These are phyloP conservation scores for Bombus turneri DNA, from an alignment of 1,140 invertebrate species.

Conservation along the genomic window DNA sequence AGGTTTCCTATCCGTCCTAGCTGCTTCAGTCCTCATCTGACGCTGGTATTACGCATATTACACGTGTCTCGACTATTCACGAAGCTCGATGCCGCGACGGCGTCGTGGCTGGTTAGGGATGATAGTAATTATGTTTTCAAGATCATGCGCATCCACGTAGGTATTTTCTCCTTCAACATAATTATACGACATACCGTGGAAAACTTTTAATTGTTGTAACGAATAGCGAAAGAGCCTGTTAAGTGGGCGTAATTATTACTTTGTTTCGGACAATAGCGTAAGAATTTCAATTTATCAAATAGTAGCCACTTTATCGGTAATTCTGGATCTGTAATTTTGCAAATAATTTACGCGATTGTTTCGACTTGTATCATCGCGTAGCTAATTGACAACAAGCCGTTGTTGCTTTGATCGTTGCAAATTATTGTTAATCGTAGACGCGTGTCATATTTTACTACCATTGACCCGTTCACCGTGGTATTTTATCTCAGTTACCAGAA, in stretches of 20 bases:
- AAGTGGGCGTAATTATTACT: neutral
- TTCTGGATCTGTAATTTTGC: neutral
- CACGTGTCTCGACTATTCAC: constrained; percentile 37
- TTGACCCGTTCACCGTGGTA: neutral
- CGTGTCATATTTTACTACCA: too few relatives aligned
- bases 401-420: neutral
- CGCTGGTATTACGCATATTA: constrained; percentile 38
- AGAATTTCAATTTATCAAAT: neutral
- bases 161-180: neutral
- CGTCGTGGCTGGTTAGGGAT: constrained; percentile 24
- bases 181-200: neutral
- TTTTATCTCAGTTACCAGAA: neutral
- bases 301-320: neutral
- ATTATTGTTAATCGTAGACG: too few relatives aligned
- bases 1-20: constrained; percentile 25
- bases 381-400: neutral
- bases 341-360: too few relatives aligned
- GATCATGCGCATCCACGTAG: neutral
- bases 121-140: constrained; percentile 33
- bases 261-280: neutral
- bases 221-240: neutral
- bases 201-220: neutral
- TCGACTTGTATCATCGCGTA: too few relatives aligned
- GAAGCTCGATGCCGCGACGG: neutral
- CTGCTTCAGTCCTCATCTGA: constrained; percentile 4